Conservation (phyloP, 1,140 invertebrate species). For the Dendrolimus kikuchii region DNA sequence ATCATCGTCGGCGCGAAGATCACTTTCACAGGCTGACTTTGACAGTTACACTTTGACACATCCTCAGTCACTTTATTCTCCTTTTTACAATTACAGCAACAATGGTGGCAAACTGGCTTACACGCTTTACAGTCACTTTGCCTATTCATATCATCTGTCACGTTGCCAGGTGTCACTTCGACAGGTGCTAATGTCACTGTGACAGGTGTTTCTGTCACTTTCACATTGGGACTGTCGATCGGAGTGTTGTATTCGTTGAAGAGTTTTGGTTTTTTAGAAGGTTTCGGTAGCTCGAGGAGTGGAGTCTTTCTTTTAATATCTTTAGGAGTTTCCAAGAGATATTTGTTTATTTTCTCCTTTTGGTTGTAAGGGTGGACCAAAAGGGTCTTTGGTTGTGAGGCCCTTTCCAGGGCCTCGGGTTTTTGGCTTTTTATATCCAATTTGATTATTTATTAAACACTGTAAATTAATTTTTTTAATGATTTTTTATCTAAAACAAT, state of each 20-base stretch:
- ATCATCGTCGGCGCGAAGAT: conserved; percentile 56
- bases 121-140: conserved; percentile 13
- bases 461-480: background rate
- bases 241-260: conserved; percentile 14
- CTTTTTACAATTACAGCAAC: conserved; percentile 6
- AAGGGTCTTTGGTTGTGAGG: conserved; percentile 40
- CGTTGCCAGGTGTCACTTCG: background rate
- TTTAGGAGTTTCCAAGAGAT: conserved; percentile 44
- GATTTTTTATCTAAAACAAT: background rate
- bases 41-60: conserved; percentile 21
- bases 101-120: conserved; percentile 9
- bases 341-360: conserved; percentile 29
- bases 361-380: conserved; percentile 41
- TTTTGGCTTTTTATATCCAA: conserved; percentile 43
- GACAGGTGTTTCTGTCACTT: background rate
- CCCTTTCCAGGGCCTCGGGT: conserved; percentile 42
- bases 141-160: background rate
- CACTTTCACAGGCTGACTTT: conserved; percentile 44
- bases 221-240: background rate
- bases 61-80: conserved; percentile 3
- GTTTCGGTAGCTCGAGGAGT: conserved; percentile 38
- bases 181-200: background rate
- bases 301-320: conserved; percentile 46
- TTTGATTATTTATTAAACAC: conserved; percentile 35
- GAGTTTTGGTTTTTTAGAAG: conserved; percentile 42